Conservation (phyloP, 1,140 invertebrate species). For the Zophobas morio region DNA sequence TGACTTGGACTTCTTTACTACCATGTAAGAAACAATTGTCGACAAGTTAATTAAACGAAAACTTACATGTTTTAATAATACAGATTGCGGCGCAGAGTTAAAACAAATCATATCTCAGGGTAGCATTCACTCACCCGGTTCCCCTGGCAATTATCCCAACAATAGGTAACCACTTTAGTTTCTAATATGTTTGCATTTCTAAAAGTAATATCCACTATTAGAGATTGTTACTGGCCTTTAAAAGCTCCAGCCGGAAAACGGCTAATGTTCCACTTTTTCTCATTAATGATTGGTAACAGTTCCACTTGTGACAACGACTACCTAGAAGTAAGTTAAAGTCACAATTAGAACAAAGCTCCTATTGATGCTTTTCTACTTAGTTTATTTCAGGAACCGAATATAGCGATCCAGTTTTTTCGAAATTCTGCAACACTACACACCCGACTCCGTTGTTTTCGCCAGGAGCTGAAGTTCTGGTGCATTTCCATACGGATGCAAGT, state of each 20-base stretch:
- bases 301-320: slow-evolving; percentile 84
- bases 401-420: slow-evolving; percentile 70
- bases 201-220: slow-evolving; percentile 34
- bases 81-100: slow-evolving; percentile 81
- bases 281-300: slow-evolving; percentile 83
- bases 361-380: slow-evolving; percentile 59
- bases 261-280: slow-evolving; percentile 87
- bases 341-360: slow-evolving; percentile 15
- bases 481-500: slow-evolving; percentile 85
- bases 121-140: slow-evolving; percentile 84
- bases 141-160: slow-evolving; percentile 84
- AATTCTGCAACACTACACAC: slow-evolving; percentile 80
- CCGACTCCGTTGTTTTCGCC: slow-evolving; percentile 80
- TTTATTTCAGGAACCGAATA: slow-evolving; percentile 70
- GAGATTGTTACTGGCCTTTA: slow-evolving; percentile 86
- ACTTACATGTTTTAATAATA: slow-evolving; percentile 40
- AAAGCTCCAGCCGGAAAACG: slow-evolving; percentile 78
- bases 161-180: slow-evolving; percentile 69
- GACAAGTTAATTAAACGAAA: no score
- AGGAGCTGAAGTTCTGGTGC: slow-evolving; percentile 74
- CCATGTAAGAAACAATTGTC: slow-evolving; percentile 69
- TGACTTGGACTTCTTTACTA: slow-evolving; percentile 80
- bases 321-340: slow-evolving; percentile 74
- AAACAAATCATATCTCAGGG: slow-evolving; percentile 73
- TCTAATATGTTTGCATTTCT: slow-evolving; percentile 13